Evolutionary conservation across 2,888 invertebrate genomes (phyloP).

Genomic region (Anoncus sp.): DNA sequence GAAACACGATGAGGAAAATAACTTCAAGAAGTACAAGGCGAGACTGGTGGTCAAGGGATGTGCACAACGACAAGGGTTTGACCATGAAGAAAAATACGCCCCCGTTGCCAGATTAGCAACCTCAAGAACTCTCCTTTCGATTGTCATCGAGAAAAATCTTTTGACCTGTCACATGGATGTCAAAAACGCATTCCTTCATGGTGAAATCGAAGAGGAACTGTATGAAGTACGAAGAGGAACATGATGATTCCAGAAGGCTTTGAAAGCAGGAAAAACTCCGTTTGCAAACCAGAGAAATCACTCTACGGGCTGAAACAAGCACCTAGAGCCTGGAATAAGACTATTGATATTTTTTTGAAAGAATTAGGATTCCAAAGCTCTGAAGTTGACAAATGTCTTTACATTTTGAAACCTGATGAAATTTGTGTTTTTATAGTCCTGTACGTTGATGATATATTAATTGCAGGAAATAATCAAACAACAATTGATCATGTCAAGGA

Average conservation of each 20-base stretch:
- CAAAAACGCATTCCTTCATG: slow-evolving; percentile 74
- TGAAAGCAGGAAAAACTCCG: slow-evolving; percentile 36
- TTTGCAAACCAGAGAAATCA: slow-evolving; percentile 68
- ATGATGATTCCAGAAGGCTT: slow-evolving; percentile 62
- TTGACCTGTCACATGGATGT: slow-evolving; percentile 70
- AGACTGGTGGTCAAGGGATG: slow-evolving; percentile 70
- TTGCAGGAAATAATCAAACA: slow-evolving; percentile 61
- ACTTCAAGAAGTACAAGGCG: slow-evolving; percentile 68
- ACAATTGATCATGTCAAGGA: slow-evolving; percentile 63
- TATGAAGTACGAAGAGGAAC: too few species aligned
- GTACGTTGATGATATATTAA: slow-evolving; percentile 73
- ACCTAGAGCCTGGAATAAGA: slow-evolving; percentile 71
- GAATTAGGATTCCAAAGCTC: slow-evolving; percentile 62
- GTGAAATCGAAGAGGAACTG: slow-evolving; percentile 68
- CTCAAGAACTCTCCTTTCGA: slow-evolving; percentile 50
- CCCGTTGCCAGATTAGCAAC: slow-evolving; percentile 69
- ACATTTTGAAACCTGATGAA: slow-evolving; percentile 52
- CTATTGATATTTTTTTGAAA: slow-evolving; percentile 63
- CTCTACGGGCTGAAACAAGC: slow-evolving; percentile 75
- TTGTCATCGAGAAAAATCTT: slow-evolving; percentile 60
- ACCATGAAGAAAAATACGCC: slow-evolving; percentile 72
- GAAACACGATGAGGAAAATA: slow-evolving; percentile 56
- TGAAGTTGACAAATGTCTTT: slow-evolving; percentile 70
- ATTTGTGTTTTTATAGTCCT: slow-evolving; percentile 63
- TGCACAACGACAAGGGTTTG: slow-evolving; percentile 60